Evolutionary conservation across 2,888 invertebrate species (phyloP), one percentile per base, ranked within the genome.

Genomic region (Plusia festucae): DNA sequence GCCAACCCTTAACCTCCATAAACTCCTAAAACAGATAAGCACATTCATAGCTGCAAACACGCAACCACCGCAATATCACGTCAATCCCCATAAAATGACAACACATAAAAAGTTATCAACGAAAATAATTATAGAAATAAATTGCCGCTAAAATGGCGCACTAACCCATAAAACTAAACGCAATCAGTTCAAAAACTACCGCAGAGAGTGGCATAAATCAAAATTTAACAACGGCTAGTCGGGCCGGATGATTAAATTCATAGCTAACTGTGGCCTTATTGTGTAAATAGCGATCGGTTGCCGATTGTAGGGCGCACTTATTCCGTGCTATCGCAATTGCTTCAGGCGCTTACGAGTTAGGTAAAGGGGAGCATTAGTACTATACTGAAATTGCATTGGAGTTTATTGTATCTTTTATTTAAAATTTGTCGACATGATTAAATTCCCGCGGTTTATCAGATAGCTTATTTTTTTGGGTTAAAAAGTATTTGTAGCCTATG

Each of bases 171-270:
- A 90, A 90, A 90, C 90, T 90, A 90, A 87, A 85, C 85, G 86
- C 85, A 86, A 89, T 90, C 88, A 87, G 81, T 84, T 90, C 91
- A 91, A 91, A 91, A 92, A 90, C 88, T 90, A 88, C 82, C 85
- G 86, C 83, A 84, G 84, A 83, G 83, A 85, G 86, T 81, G 84
- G 78, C 78, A 88, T 92, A 91, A 92, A 91, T 92, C 91, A 92
- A 85, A 86, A 83, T 84, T 87, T 85, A 89, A 89, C 89, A 89
- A 89, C 86, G 85, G 82, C 74, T 79, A 79, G 83, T 82, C 82
- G 75, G 74, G 71, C 81, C 74, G 81, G 84, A 88, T 90, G 90
- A 91, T 91, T 91, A 91, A 89, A 89, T 88, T 88, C 89, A 88
- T 88, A 84, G 81, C 85, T 73, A 81, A 82, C 74, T 71, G 78